Evolutionary conservation across 2,113 vertebrate species (phyloP).

Genomic region (Grallaria varia): DNA sequence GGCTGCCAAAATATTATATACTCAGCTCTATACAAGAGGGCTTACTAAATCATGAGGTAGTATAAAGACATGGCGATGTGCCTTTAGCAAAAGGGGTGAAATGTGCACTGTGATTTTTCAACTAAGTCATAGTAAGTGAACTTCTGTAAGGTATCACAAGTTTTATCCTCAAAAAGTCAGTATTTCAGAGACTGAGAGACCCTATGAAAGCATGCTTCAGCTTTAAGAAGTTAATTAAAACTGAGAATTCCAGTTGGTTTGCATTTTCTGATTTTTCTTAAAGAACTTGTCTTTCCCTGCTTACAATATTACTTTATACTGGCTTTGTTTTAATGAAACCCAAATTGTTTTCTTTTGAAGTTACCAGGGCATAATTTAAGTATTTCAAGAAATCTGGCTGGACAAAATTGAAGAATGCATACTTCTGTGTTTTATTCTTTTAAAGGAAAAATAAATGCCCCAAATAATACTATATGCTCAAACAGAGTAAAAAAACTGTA

Average conservation of each 20-base stretch:
- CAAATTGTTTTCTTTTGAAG: not conserved
- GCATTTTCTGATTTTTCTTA: not conserved
- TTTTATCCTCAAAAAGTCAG: not conserved
- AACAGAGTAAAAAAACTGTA: not conserved
- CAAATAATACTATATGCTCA: not conserved
- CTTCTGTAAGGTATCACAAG: not conserved
- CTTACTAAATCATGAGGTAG: not conserved
- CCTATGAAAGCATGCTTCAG: not conserved
- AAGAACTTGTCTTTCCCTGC: not conserved
- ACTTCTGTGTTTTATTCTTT: not conserved
- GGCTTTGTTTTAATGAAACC: not conserved
- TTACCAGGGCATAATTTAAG: not conserved
- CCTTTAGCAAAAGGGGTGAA: not conserved
- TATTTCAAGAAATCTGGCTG: not conserved
- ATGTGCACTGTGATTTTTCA: not conserved
- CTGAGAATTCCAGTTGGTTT: not conserved
- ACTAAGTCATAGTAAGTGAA: not conserved
- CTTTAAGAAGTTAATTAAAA: not conserved
- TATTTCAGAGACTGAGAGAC: not conserved
- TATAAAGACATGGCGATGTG: not conserved
- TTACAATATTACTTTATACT: not conserved
- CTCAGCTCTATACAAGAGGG: not conserved
- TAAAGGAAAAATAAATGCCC: slow-evolving; percentile 30
- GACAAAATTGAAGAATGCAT: not conserved
- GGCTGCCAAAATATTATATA: not conserved